A percentile compares a stretch with the other conserved stretches of the same genome.
Conservation (phyloP, 2,888 invertebrate species). For the Eilema caniola region DNA sequence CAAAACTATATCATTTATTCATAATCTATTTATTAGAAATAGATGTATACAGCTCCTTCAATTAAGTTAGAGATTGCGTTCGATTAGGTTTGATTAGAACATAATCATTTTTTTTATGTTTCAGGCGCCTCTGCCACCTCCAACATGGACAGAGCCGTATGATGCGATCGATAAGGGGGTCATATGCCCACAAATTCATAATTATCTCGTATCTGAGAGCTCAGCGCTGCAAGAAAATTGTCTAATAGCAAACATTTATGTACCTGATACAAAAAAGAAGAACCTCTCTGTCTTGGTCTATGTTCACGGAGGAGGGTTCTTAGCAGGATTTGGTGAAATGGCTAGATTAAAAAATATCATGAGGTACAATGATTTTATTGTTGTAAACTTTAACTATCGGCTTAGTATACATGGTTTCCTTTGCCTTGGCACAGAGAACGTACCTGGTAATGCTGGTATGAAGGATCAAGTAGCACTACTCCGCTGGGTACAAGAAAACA, state of each 20-base stretch:
- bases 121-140: constrained; percentile 19
- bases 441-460: constrained; percentile 64
- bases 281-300: constrained; percentile 55
- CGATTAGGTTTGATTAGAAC: neutral
- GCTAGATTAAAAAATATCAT: constrained; percentile 35
- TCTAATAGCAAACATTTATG: constrained; percentile 67
- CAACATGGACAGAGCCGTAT: constrained; percentile 48
- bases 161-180: constrained; percentile 56
- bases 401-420: constrained; percentile 56
- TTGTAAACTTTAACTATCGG: constrained; percentile 57
- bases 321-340: constrained; percentile 43
- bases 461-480: constrained; percentile 62
- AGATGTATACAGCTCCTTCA: no score
- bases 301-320: constrained; percentile 59
- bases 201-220: neutral
- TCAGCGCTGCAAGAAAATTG: constrained; percentile 62
- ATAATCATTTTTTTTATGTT: neutral
- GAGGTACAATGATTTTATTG: constrained; percentile 45
- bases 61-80: no score
- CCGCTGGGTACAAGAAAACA: constrained; percentile 63
- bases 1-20: no score
- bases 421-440: constrained; percentile 56
- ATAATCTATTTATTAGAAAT: no score
- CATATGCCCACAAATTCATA: constrained; percentile 53
- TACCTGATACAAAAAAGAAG: constrained; percentile 60